These are phyloP conservation scores for Ganaspis sp. DNA, from an alignment of 1,140 invertebrate genomes.

Conservation along the genomic window DNA sequence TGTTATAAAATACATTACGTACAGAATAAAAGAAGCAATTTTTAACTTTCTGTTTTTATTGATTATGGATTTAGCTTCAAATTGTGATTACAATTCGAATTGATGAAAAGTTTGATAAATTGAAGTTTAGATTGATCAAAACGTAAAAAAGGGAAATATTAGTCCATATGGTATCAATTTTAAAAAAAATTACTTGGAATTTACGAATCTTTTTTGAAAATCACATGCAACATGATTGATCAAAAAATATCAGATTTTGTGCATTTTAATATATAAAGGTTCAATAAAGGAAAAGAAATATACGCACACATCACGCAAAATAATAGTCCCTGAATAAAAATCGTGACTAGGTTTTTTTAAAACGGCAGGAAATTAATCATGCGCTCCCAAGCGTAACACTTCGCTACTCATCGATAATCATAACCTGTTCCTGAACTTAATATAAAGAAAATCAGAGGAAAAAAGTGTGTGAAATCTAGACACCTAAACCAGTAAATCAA, in stretches of 20 bases:
- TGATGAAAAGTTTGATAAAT: too few relatives aligned
- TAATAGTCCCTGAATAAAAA: slow-evolving; percentile 66
- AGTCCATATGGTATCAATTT: too few relatives aligned
- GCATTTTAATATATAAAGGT: neutral
- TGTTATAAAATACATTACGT: too few relatives aligned
- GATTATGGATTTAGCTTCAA: too few relatives aligned
- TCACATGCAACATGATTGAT: neutral
- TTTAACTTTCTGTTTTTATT: too few relatives aligned
- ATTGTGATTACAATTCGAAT: too few relatives aligned
- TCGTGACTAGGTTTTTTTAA: slow-evolving; percentile 71
- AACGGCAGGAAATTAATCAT: slow-evolving; percentile 75
- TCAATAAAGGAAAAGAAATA: slow-evolving; percentile 22
- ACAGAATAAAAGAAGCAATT: too few relatives aligned
- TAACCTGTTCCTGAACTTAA: slow-evolving; percentile 2
- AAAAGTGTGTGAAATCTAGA: slow-evolving; percentile 2
- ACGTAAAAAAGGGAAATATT: too few relatives aligned
- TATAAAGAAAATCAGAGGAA: neutral
- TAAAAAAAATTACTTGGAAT: too few relatives aligned
- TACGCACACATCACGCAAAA: slow-evolving; percentile 33
- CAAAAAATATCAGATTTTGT: slow-evolving; percentile 1
- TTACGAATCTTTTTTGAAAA: neutral
- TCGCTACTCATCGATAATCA: slow-evolving; percentile 22
- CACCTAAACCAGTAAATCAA: neutral
- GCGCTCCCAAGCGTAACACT: slow-evolving; percentile 36
- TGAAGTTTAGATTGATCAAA: too few relatives aligned